phyloP scores from a whole-genome alignment of 2,888 invertebrate genomes.

The Oscheius myriophilus region DNA sequence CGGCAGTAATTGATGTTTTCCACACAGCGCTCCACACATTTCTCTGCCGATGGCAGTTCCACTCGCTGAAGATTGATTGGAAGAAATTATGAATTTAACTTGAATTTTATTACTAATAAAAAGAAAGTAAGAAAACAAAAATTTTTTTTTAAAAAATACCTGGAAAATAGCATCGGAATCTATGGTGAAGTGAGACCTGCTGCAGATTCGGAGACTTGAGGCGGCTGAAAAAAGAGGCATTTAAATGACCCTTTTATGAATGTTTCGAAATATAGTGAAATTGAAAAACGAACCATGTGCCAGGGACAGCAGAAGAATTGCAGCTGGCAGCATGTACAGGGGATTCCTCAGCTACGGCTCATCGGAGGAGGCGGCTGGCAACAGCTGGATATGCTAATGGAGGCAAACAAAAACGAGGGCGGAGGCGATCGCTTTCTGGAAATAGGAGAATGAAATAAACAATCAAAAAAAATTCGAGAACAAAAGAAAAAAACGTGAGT shows the following conservation, averaged over 20 bases:
- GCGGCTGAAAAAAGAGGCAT: neutral
- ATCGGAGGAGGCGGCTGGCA: constrained; percentile 9
- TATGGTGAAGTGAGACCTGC: constrained; percentile 24
- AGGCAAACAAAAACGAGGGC: constrained; percentile 2
- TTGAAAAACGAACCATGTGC: constrained; percentile 1
- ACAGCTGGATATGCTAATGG: constrained; percentile 24
- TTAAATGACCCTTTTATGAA: no score
- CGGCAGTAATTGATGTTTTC: constrained; percentile 54
- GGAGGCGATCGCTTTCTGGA: constrained; percentile 11
- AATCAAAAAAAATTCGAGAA: no score
- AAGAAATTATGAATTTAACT: neutral
- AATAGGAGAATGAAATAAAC: neutral
- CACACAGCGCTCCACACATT: constrained; percentile 58
- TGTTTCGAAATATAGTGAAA: no score
- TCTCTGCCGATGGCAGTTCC: constrained; percentile 49
- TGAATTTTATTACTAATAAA: no score
- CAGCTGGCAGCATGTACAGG: constrained; percentile 17
- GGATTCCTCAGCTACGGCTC: constrained; percentile 17
- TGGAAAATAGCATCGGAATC: constrained; percentile 31
- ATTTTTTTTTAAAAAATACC: no score
- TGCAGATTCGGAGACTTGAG: constrained; percentile 19
- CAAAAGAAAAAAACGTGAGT: no score
- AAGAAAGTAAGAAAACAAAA: no score
- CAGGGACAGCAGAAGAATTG: constrained; percentile 7
- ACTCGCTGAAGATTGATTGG: constrained; percentile 37